These are phyloP conservation scores for Trissolcus japonicus DNA, from an alignment of 2,888 invertebrate species.

Conservation along the genomic window DNA sequence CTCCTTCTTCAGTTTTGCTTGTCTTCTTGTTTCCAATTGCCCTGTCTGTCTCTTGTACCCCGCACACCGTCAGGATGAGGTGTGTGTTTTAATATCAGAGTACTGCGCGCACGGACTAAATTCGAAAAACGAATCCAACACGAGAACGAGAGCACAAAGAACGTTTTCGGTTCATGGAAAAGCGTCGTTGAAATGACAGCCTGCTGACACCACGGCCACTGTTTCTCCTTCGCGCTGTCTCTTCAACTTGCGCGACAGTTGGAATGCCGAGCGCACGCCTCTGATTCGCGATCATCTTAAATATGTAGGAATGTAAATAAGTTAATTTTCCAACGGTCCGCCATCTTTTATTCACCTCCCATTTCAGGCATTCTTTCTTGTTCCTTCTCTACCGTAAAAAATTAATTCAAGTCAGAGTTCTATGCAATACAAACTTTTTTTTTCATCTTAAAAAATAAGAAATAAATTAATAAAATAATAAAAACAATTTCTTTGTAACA, in stretches of 20 bases:
- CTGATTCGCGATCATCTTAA: slow-evolving; percentile 35
- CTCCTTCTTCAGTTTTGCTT: slow-evolving; percentile 47
- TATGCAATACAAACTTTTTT: too few species aligned
- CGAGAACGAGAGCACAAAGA: neutral
- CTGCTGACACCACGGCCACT: slow-evolving; percentile 28
- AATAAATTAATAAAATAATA: too few species aligned
- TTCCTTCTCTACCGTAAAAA: neutral
- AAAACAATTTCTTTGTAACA: too few species aligned
- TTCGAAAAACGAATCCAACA: neutral
- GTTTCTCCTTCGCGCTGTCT: slow-evolving; percentile 33
- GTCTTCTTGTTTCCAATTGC: slow-evolving; percentile 46
- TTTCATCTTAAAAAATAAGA: too few species aligned
- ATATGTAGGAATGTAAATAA: slow-evolving; percentile 50
- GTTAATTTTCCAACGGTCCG: slow-evolving; percentile 36
- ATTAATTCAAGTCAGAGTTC: too few species aligned
- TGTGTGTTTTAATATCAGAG: too few species aligned
- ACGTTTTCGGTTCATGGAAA: slow-evolving; percentile 25
- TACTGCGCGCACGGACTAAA: slow-evolving; percentile 6
- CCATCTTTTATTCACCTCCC: neutral
- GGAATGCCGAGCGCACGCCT: slow-evolving; percentile 45
- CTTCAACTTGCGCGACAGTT: slow-evolving; percentile 42
- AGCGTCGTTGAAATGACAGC: slow-evolving; percentile 36
- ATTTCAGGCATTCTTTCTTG: neutral
- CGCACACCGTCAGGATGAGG: slow-evolving; percentile 3
- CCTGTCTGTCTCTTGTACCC: slow-evolving; percentile 43